These are phyloP conservation scores for Podargus strigoides DNA, from an alignment of 2,797 vertebrate species.

Conservation along the genomic window DNA sequence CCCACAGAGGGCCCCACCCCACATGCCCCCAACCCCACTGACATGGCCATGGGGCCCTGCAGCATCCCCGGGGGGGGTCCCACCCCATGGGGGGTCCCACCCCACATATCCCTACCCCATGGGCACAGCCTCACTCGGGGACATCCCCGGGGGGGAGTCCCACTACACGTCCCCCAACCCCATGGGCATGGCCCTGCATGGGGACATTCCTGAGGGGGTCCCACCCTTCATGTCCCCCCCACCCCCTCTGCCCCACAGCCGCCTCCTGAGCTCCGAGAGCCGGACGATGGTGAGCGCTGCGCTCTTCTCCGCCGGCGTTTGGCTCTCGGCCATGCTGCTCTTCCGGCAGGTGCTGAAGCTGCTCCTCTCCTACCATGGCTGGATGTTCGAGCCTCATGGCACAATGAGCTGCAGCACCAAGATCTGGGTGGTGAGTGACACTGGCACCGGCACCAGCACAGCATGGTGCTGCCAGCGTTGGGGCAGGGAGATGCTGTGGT, in stretches of 20 bases:
- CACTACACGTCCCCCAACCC: background rate
- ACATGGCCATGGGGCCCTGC: background rate
- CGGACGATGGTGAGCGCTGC: constrained; percentile 77
- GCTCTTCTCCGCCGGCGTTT: constrained; percentile 88
- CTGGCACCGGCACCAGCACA: background rate
- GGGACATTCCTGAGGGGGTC: fast-evolving
- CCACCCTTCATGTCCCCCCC: too few relatives aligned
- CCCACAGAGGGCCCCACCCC: too few relatives aligned
- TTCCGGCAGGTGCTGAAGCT: constrained; percentile 84
- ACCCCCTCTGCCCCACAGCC: background rate
- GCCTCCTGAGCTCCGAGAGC: constrained; percentile 70
- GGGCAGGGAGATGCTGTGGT: too few relatives aligned
- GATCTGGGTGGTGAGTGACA: constrained; percentile 84
- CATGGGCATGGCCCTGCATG: fast-evolving
- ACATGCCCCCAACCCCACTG: too few relatives aligned
- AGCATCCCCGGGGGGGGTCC: too few relatives aligned
- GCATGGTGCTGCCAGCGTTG: too few relatives aligned
- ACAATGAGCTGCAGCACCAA: constrained; percentile 81
- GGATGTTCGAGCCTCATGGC: constrained; percentile 94
- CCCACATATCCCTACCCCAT: background rate
- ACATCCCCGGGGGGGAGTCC: background rate
- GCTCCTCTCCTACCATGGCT: constrained; percentile 91
- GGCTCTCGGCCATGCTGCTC: constrained; percentile 85
- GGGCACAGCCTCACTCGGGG: background rate
- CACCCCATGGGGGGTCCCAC: too few relatives aligned